Evolutionary conservation across 1,140 invertebrate genomes (phyloP).

Genomic region (Zaprionus kolodkinae): DNA sequence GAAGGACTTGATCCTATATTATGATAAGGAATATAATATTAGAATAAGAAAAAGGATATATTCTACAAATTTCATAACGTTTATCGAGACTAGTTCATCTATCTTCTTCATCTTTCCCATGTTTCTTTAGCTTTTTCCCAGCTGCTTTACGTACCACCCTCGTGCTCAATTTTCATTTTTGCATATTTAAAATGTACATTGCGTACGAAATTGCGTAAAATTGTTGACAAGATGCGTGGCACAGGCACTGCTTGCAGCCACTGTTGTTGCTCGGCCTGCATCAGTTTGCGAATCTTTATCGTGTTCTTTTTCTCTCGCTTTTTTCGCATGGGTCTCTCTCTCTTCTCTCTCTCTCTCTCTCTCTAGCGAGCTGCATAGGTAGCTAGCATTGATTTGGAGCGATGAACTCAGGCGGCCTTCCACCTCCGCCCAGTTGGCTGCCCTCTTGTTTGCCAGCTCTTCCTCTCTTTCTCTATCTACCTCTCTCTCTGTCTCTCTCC

Average conservation of each 20-base stretch:
- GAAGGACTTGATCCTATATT: no score
- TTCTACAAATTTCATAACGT: no score
- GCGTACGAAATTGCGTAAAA: constrained; percentile 43
- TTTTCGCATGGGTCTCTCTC: neutral
- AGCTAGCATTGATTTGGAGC: constrained; percentile 78
- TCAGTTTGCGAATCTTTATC: constrained; percentile 1
- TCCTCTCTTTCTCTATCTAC: neutral
- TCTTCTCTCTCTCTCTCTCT: neutral
- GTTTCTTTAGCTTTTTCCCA: neutral
- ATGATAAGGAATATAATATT: no score
- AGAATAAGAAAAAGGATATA: no score
- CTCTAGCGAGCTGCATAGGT: neutral
- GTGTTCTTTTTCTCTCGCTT: neutral
- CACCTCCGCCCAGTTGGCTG: constrained; percentile 22
- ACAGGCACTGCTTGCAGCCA: constrained; percentile 1
- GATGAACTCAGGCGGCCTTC: constrained; percentile 70
- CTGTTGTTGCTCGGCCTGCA: neutral
- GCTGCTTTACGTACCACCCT: neutral
- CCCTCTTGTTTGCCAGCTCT: constrained; percentile 12
- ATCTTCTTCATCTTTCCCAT: no score
- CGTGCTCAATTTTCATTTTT: constrained; percentile 5
- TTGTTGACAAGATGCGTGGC: constrained; percentile 48
- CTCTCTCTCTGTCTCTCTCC: neutral
- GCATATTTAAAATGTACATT: constrained; percentile 40
- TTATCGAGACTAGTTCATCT: no score